phyloP scores from a whole-genome alignment of 2,113 vertebrate genomes.

The Mesitornis unicolor region DNA sequence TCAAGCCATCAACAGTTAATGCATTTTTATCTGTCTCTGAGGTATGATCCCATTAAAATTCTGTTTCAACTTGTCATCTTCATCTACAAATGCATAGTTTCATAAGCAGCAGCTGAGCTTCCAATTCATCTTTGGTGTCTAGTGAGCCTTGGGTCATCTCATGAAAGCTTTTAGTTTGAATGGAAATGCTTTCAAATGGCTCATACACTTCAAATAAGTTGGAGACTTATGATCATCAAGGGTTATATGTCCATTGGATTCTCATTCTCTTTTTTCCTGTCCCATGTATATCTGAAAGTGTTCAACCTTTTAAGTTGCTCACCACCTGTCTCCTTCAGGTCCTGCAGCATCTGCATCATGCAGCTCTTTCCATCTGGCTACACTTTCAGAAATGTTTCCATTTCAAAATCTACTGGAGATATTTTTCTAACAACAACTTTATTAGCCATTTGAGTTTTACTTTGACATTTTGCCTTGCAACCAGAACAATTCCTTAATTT shows the following conservation, averaged over 20 bases:
- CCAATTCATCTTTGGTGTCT: neutral
- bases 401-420: neutral
- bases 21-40: neutral
- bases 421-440: neutral
- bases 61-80: slow-evolving; percentile 4
- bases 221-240: neutral
- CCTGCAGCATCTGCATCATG: neutral
- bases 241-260: neutral
- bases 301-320: neutral
- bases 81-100: neutral
- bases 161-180: neutral
- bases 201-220: neutral
- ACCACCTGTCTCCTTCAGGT: slow-evolving; percentile 20
- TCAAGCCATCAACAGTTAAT: neutral
- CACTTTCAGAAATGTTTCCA: neutral
- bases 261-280: neutral
- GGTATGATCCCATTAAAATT: neutral
- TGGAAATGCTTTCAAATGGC: neutral
- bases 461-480: neutral
- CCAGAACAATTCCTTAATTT: neutral
- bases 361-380: slow-evolving; percentile 1
- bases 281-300: neutral
- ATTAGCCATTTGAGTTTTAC: neutral
- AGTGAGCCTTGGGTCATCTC: neutral
- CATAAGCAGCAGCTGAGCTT: neutral